Conservation (phyloP, 1,140 invertebrate species). For the Plodia interpunctella region DNA sequence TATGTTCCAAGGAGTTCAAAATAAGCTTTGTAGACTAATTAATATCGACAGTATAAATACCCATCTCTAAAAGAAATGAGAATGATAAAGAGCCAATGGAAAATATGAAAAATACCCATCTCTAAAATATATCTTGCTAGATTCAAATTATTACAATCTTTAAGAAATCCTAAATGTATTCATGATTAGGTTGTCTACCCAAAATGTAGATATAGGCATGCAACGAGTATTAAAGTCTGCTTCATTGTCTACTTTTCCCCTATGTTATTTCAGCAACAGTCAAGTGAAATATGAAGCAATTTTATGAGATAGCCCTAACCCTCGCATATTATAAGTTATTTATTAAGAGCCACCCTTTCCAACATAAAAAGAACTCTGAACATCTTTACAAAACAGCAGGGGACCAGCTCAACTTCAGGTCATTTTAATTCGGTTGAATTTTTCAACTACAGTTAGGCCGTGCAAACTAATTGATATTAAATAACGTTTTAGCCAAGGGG, state of each 20-base stretch:
- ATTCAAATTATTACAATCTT: too few species aligned
- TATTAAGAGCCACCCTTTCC: not conserved
- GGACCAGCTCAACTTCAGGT: constrained; percentile 5
- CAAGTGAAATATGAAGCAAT: constrained; percentile 16
- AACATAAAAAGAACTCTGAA: not conserved
- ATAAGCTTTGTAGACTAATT: too few species aligned
- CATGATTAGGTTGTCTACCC: not conserved
- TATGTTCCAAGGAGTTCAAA: too few species aligned
- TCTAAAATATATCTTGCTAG: too few species aligned
- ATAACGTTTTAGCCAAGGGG: constrained; percentile 36
- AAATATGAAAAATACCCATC: too few species aligned
- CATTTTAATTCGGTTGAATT: constrained; percentile 20
- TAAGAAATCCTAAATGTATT: too few species aligned
- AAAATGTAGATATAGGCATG: not conserved
- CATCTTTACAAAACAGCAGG: too few species aligned
- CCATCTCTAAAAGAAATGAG: too few species aligned
- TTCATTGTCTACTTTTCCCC: not conserved
- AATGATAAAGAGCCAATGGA: too few species aligned
- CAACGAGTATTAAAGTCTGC: not conserved
- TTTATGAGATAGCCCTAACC: constrained; percentile 7
- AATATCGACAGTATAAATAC: too few species aligned
- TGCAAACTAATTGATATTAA: constrained; percentile 47
- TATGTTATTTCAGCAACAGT: constrained; percentile 5
- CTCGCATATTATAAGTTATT: not conserved
- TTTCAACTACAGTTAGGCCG: constrained; percentile 17